Conservation (phyloP, 2,113 vertebrate species). For the Morphnarchus princeps region DNA sequence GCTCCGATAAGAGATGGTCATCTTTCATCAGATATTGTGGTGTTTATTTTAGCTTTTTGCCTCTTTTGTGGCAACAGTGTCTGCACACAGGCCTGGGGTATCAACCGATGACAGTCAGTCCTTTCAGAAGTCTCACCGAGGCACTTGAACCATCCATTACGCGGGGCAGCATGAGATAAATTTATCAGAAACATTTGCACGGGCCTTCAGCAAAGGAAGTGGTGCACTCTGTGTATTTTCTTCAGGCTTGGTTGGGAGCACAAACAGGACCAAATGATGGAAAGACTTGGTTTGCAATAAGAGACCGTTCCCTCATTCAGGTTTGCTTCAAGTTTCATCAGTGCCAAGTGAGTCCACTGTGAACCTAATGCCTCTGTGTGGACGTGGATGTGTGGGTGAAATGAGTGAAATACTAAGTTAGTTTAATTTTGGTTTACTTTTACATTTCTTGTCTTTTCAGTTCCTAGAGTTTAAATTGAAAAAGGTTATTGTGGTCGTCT, state of each 20-base stretch:
- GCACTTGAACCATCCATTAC: constrained; percentile 38
- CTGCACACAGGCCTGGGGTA: not conserved
- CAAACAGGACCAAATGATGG: not conserved
- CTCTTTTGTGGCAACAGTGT: constrained; percentile 9
- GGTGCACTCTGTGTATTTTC: not conserved
- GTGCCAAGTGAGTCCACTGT: not conserved
- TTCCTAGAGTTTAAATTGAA: not conserved
- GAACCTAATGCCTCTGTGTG: not conserved
- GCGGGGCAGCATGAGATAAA: not conserved
- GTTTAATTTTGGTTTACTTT: not conserved
- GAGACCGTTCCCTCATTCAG: not conserved
- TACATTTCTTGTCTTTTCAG: not conserved
- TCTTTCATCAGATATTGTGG: constrained; percentile 55
- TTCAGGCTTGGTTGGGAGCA: not conserved
- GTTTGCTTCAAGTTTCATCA: not conserved
- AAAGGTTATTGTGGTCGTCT: not conserved
- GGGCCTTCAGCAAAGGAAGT: constrained; percentile 25
- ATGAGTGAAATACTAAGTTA: not conserved
- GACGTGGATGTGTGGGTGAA: not conserved
- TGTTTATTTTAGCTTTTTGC: constrained; percentile 53
- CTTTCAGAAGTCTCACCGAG: constrained; percentile 51
- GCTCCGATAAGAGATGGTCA: not conserved
- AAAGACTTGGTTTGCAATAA: not conserved
- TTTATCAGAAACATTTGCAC: constrained; percentile 31
- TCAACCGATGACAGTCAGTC: constrained; percentile 40